Conservation (phyloP, 2,797 vertebrate genomes). For the Peromyscus nudipes region DNA sequence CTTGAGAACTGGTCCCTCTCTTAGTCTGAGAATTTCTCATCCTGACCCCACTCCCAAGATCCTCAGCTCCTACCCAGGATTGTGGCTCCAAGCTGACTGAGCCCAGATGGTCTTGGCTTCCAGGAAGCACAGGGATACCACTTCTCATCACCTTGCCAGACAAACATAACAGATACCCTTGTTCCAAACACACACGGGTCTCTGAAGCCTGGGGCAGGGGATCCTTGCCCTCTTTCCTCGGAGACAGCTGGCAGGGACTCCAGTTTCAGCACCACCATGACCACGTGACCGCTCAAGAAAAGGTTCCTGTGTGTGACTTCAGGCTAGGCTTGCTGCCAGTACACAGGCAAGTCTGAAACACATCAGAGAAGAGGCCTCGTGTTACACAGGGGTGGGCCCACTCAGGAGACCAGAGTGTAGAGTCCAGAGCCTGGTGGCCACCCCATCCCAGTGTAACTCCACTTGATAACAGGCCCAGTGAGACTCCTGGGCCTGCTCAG, state of each 20-base stretch:
- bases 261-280: not conserved
- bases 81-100: not conserved
- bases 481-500: not conserved
- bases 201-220: not conserved
- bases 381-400: rapidly evolving
- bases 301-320: not conserved
- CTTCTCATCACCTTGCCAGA: not conserved
- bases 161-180: not conserved
- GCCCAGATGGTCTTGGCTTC: not conserved
- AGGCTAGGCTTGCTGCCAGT: not conserved
- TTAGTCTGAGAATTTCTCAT: not conserved
- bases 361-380: not conserved
- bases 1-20: not conserved
- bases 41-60: not conserved
- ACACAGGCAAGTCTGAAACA: not conserved
- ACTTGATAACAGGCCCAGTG: not conserved
- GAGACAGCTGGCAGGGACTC: not conserved
- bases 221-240: not conserved
- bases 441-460: not conserved
- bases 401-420: not conserved
- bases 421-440: rapidly evolving
- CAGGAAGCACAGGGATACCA: too few relatives aligned
- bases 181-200: not conserved
- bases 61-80: not conserved
- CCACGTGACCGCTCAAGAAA: not conserved